A percentile compares a stretch with the other conserved stretches of the same genome.
Evolutionary conservation across 2,113 vertebrate species (phyloP).

Genomic region (Lophochroa leadbeateri): DNA sequence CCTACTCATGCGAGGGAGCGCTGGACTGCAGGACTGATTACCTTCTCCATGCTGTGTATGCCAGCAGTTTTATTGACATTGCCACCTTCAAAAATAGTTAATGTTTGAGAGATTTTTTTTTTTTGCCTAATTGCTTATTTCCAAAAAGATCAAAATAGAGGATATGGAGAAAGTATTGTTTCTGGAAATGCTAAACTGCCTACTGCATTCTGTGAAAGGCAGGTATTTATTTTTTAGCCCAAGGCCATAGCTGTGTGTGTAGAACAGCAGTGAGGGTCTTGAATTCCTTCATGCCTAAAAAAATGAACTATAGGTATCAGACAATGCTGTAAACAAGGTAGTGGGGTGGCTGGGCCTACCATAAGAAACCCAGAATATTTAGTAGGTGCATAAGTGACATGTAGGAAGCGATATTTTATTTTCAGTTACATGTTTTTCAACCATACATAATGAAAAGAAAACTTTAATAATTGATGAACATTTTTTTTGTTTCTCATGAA

Average conservation of each 20-base stretch:
- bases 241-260: neutral
- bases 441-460: neutral
- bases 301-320: neutral
- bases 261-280: neutral
- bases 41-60: neutral
- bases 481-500: slow-evolving; percentile 71
- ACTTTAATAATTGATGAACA: slow-evolving; percentile 70
- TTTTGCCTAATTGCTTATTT: neutral
- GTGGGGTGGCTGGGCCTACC: neutral
- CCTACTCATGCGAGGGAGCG: neutral
- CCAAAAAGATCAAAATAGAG: neutral
- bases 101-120: neutral
- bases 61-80: neutral
- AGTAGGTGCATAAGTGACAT: neutral
- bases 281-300: neutral
- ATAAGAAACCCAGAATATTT: slow-evolving; percentile 6
- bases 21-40: neutral
- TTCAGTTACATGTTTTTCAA: neutral
- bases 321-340: neutral
- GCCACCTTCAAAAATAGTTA: neutral
- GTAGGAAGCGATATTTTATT: neutral
- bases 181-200: neutral
- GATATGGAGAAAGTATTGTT: neutral
- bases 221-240: neutral
- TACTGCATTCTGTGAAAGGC: neutral